Base-by-base conservation (phyloP, 2,113 vertebrate species). In the Copsychus sechellarum region DNA sequence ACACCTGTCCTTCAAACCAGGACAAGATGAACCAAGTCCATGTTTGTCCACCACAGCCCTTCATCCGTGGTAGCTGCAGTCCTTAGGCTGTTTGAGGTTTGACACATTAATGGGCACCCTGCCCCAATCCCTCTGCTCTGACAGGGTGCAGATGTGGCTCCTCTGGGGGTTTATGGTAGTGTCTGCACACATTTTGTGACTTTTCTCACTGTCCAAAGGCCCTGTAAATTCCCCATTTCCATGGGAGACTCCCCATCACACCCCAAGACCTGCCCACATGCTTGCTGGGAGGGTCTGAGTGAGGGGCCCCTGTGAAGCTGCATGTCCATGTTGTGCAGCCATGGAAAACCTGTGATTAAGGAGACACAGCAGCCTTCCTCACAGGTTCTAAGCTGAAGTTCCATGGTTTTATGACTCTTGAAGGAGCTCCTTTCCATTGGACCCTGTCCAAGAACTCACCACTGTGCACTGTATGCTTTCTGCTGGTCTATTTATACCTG, bases 211-310 rank as follows among this genome's bases (percentile, higher is more conserved):
- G 8, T 34, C 12, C 23, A 64, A 50, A 81, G 20, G 57, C 65
- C 40, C 43, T 73, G 42, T 21, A 58, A 48, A 58, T 20, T 6
- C 48, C 21, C 5, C 6, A 17, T 56, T 40, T 81, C n/a, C 60
- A 51, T 43, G 20, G 5, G 7, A 81, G 11, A 47, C 12, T 71
- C 42, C n/a, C 23, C 42, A 26, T 54, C 24, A 33, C 43, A 67
- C 31, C 31, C 25, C 53, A 34, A 43, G 16, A 21, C n/a, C 40
- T 66, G 65, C 26, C 45, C 38, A 13, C 14, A 34, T 0, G 0
- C 21, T 12, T 2, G 12, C 16, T 72, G 73, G 34, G 57, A 64
- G 45, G 20, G 25, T 48, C 26, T 14, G 57, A 83, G 57, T 3
- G 45, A 69, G 45, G 40, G 33, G 15, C 24, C 22, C 23, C 53